Conservation (phyloP, 2,797 vertebrate genomes). For the Micromesistius poutassou region DNA sequence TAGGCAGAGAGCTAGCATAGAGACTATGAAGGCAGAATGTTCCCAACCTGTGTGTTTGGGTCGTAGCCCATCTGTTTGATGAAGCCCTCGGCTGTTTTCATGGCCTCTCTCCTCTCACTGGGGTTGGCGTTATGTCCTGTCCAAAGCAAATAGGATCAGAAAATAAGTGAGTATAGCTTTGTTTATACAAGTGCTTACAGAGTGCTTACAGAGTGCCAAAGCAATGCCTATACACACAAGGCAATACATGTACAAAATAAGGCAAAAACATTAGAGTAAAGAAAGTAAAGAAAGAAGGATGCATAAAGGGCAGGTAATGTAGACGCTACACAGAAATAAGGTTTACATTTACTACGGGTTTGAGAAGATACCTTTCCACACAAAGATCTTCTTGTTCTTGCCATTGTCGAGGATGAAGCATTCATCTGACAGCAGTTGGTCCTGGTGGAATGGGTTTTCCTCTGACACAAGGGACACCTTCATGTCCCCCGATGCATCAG, state of each 20-base stretch:
- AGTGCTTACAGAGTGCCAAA: no score
- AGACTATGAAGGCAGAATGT: background rate
- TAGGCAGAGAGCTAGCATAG: background rate
- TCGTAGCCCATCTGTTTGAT: constrained; percentile 87
- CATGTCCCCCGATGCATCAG: constrained; percentile 87
- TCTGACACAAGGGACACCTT: constrained; percentile 76
- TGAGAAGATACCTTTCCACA: constrained; percentile 85
- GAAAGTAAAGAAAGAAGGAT: background rate
- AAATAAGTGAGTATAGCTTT: no score
- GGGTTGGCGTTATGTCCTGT: constrained; percentile 83
- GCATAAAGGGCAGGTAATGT: background rate
- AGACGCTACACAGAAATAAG: background rate
- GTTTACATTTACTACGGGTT: background rate
- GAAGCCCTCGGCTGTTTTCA: constrained; percentile 89
- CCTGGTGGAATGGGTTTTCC: constrained; percentile 84
- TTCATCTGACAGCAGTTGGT: constrained; percentile 81
- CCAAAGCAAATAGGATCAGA: background rate
- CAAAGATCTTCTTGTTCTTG: constrained; percentile 82
- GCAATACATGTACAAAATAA: no score
- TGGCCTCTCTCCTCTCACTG: constrained; percentile 83
- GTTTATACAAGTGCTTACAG: no score
- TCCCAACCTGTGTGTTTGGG: constrained; percentile 78
- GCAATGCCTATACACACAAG: no score
- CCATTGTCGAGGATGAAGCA: constrained; percentile 90
- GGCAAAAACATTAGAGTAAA: no score